Conservation (phyloP, 2,113 vertebrate species). For the Otus sunia region DNA sequence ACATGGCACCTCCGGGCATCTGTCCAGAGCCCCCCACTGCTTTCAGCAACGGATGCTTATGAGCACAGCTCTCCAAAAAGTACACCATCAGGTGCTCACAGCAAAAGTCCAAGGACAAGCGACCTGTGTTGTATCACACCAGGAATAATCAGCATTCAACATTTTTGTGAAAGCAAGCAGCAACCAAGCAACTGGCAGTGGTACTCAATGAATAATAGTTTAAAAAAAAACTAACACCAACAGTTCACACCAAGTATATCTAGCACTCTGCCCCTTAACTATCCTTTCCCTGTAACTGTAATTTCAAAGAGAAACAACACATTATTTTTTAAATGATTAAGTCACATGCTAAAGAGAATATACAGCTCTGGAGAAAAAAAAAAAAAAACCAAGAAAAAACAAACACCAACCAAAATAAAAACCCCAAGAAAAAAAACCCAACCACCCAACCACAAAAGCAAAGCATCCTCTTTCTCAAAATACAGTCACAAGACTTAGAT, state of each 20-base stretch:
- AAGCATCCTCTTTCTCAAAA: neutral
- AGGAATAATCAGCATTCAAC: neutral
- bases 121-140: neutral
- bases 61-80: rapidly evolving
- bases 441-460: neutral
- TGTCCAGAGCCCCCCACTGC: neutral
- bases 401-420: neutral
- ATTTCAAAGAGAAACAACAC: neutral
- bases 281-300: neutral
- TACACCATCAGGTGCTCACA: neutral
- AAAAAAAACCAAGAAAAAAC: neutral
- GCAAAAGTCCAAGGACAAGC: neutral
- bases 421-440: neutral
- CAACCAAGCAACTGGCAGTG: neutral
- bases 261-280: neutral
- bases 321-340: neutral
- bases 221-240: no score
- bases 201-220: neutral
- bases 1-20: neutral
- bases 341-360: neutral
- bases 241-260: neutral
- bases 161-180: neutral
- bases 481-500: neutral
- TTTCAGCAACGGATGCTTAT: neutral
- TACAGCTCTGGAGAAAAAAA: neutral